These are phyloP conservation scores for Eptesicus fuscus DNA, from an alignment of 2,113 vertebrate genomes.

Conservation along the genomic window DNA sequence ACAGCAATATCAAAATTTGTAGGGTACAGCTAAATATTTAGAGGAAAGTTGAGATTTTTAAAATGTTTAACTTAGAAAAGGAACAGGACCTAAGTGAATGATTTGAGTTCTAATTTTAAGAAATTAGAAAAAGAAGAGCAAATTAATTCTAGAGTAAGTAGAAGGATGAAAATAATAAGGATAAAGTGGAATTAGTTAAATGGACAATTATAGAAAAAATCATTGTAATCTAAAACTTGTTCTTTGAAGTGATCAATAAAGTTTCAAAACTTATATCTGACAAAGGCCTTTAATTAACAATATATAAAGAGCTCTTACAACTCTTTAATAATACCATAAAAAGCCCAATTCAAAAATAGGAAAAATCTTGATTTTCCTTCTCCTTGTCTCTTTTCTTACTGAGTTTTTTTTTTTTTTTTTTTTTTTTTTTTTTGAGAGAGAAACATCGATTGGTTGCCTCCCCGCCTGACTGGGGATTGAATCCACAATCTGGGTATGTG, in stretches of 20 bases:
- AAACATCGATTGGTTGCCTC: not conserved
- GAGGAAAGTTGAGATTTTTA: not conserved
- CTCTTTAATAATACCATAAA: not conserved
- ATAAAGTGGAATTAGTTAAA: not conserved
- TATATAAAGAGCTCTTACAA: not conserved
- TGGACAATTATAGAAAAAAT: not conserved
- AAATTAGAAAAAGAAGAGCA: not conserved
- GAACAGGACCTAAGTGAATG: not conserved
- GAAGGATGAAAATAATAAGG: slow-evolving; percentile 1
- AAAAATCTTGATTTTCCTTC: not conserved
- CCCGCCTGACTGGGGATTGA: not conserved
- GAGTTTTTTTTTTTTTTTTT: too few relatives aligned
- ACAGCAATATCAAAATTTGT: not conserved
- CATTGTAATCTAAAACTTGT: not conserved
- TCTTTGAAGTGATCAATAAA: not conserved
- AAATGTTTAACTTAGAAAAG: not conserved
- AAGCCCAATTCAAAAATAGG: not conserved
- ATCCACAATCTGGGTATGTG: not conserved
- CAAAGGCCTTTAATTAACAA: not conserved
- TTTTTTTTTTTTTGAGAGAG: not conserved
- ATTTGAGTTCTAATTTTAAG: not conserved
- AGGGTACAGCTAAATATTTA: not conserved
- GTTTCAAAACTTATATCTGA: not conserved
- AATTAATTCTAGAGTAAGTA: not conserved
- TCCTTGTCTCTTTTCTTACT: not conserved